Conservation (phyloP, 2,797 vertebrate genomes). For the Anas bahamensis region DNA sequence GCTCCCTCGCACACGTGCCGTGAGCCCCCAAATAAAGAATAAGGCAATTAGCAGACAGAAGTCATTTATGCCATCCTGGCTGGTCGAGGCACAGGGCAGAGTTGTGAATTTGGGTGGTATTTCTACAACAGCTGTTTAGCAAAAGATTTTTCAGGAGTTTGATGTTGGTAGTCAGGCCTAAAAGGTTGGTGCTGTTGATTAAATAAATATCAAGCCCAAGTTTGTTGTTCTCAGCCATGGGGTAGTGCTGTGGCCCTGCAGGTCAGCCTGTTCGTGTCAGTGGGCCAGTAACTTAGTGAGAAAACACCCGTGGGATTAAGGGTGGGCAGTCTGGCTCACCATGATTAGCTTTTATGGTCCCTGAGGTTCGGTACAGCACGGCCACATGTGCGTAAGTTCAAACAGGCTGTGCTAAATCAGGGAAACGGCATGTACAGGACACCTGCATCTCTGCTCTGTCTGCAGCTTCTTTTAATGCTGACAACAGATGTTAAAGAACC, state of each 20-base stretch:
- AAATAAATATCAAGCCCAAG: neutral
- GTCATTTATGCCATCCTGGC: neutral
- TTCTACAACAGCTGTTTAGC: neutral
- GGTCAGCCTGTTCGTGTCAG: neutral
- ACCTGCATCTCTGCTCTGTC: neutral
- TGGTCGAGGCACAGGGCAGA: neutral
- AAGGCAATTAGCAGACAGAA: neutral
- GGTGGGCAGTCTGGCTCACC: neutral
- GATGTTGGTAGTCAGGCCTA: neutral
- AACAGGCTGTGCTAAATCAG: neutral
- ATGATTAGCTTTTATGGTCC: neutral
- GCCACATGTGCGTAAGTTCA: accelerated
- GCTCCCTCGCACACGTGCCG: neutral
- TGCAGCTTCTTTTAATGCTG: neutral
- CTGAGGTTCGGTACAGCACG: neutral
- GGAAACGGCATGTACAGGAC: neutral
- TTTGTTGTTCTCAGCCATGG: neutral
- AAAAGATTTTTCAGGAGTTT: neutral
- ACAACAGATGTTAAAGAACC: neutral
- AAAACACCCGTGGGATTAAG: neutral
- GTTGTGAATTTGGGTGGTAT: neutral
- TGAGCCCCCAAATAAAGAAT: neutral
- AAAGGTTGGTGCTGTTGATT: neutral
- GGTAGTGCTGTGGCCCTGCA: neutral
- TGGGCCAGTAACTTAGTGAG: neutral